These are phyloP conservation scores for Scelioninae gen. 1 DNA, from an alignment of 2,888 invertebrate species.

Conservation along the genomic window DNA sequence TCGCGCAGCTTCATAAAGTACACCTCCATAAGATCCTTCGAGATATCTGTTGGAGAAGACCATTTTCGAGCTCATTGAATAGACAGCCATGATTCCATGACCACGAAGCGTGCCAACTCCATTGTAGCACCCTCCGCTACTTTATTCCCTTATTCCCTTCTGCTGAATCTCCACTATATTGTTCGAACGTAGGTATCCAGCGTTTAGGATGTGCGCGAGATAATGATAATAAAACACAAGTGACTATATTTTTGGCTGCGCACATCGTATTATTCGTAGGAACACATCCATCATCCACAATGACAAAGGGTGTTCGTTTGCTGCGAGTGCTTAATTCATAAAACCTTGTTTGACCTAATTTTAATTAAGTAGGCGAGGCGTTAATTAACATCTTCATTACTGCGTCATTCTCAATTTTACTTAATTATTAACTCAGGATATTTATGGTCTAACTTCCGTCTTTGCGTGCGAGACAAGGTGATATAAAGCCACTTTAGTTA, in stretches of 20 bases:
- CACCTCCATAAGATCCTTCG: conserved; percentile 77
- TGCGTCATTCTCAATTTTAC: conserved; percentile 49
- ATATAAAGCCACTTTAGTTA: conserved; percentile 60
- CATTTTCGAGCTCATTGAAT: conserved; percentile 85
- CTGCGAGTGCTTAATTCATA: conserved; percentile 32
- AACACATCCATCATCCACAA: conserved; percentile 14
- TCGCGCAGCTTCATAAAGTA: conserved; percentile 81
- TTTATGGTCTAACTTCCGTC: conserved; percentile 61
- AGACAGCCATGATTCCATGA: conserved; percentile 84
- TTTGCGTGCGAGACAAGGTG: conserved; percentile 53
- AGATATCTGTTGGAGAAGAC: conserved; percentile 83
- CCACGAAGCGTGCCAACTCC: conserved; percentile 84
- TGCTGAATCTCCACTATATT: conserved; percentile 76
- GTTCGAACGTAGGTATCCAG: conserved; percentile 73
- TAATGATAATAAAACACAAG: conserved; percentile 74
- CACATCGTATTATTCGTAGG: too few relatives aligned
- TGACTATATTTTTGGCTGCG: conserved; percentile 63
- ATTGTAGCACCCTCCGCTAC: conserved; percentile 82
- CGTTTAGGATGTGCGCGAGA: conserved; percentile 72
- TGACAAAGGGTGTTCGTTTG: conserved; percentile 44
- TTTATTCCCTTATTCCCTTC: conserved; percentile 81
- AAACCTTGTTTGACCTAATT: conserved; percentile 53
- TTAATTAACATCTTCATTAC: conserved; percentile 61
- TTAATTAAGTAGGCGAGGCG: conserved; percentile 46
- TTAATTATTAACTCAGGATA: conserved; percentile 56